These are phyloP conservation scores for Natrix natrix DNA, from an alignment of 2,797 vertebrate species.

Conservation along the genomic window DNA sequence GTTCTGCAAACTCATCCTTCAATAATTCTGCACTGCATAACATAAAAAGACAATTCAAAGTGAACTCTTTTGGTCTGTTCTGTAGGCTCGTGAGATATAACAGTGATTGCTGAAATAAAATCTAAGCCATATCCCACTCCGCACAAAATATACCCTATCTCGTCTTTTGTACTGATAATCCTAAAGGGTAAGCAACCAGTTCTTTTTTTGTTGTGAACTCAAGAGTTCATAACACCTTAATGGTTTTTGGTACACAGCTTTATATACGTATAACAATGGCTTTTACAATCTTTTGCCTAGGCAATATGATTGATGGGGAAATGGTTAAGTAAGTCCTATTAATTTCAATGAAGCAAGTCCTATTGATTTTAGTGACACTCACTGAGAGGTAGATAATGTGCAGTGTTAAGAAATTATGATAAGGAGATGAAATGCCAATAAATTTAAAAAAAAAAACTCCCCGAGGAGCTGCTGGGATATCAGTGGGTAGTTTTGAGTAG, in stretches of 20 bases:
- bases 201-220: not conserved
- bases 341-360: slow-evolving; percentile 27
- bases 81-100: not conserved
- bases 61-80: not conserved
- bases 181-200: not conserved
- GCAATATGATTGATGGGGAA: not conserved
- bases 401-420: slow-evolving; percentile 17
- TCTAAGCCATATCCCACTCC: not conserved
- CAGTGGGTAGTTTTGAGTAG: not conserved
- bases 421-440: not conserved
- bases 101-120: not conserved
- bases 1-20: not conserved
- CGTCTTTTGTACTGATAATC: not conserved
- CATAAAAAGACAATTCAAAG: not conserved
- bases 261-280: not conserved
- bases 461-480: not conserved
- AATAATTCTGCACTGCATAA: not conserved
- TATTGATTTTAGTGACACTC: slow-evolving; percentile 22
- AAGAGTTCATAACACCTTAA: not conserved
- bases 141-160: not conserved
- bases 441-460: not conserved
- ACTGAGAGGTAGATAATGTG: slow-evolving; percentile 3
- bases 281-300: not conserved
- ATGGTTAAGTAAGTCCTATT: slow-evolving; percentile 18
- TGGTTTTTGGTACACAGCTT: not conserved